phyloP scores from a whole-genome alignment of 2,888 invertebrate species.

The Zeuzera pyrina region DNA sequence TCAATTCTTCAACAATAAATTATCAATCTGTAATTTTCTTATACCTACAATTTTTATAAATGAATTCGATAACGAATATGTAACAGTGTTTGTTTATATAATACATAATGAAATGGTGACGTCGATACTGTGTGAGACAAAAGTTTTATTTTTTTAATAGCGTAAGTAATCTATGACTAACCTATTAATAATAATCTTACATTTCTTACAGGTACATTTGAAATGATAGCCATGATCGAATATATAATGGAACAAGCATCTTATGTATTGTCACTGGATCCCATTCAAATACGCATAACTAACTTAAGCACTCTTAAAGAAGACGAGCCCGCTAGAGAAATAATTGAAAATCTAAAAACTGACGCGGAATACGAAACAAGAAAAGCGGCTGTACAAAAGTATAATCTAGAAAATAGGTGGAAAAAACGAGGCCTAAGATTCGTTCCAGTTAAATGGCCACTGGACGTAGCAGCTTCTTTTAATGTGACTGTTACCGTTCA shows the following conservation, averaged over 20 bases:
- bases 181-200: neutral
- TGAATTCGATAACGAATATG: too few species aligned
- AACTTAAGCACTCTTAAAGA: conserved; percentile 33
- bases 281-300: conserved; percentile 58
- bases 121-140: too few species aligned
- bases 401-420: conserved; percentile 78
- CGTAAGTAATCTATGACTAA: neutral
- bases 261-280: conserved; percentile 65
- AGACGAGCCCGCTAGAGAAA: conserved; percentile 49
- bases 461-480: conserved; percentile 62
- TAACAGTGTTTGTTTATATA: too few species aligned
- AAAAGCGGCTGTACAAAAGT: conserved; percentile 45
- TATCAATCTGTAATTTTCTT: too few species aligned
- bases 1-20: too few species aligned
- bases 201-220: neutral
- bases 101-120: too few species aligned
- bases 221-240: conserved; percentile 55
- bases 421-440: conserved; percentile 71
- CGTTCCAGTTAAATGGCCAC: conserved; percentile 63
- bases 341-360: conserved; percentile 55
- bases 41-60: too few species aligned
- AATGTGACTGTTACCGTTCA: conserved; percentile 74
- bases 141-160: neutral
- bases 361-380: conserved; percentile 52
- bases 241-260: conserved; percentile 78